Percentiles rank a stretch among this genome's conserved stretches.
Evolutionary conservation across 2,888 invertebrate species (phyloP).

Genomic region (Watsonalla binaria): DNA sequence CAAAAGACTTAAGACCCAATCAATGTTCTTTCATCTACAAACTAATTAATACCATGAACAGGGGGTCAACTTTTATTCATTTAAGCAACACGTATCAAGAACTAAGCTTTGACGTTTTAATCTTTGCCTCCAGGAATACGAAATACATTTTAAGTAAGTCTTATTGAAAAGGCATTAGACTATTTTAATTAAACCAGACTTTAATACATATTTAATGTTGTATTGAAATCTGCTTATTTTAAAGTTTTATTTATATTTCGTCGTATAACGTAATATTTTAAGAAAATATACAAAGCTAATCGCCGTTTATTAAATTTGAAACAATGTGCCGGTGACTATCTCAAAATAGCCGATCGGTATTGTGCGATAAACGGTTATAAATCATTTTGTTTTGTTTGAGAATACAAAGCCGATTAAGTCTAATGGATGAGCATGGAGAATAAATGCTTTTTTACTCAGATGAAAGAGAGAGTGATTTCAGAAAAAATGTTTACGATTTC

Average conservation of each 20-base stretch:
- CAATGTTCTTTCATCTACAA: slow-evolving; percentile 19
- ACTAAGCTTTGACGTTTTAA: no score
- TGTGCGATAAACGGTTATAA: slow-evolving; percentile 4
- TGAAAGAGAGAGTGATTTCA: slow-evolving; percentile 2
- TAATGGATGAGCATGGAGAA: slow-evolving; percentile 7
- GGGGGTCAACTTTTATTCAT: no score
- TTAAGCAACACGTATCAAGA: no score
- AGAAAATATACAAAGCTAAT: no score
- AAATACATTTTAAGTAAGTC: no score
- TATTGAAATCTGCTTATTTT: no score
- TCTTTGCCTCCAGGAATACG: no score
- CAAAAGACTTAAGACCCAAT: slow-evolving; percentile 15
- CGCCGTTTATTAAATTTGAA: not conserved
- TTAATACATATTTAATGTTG: no score
- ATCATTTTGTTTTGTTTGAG: slow-evolving; percentile 7
- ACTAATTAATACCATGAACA: slow-evolving; percentile 19
- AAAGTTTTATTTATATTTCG: no score
- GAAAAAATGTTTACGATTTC: not conserved
- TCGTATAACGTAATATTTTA: no score
- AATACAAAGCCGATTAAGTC: slow-evolving; percentile 7
- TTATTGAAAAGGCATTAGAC: no score
- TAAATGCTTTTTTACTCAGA: slow-evolving; percentile 5
- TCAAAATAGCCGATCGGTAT: slow-evolving; percentile 1
- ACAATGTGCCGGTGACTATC: slow-evolving; percentile 1
- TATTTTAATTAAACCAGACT: no score